A percentile compares a stretch with the other conserved stretches of the same genome.
Evolutionary conservation across 2,797 vertebrate species (phyloP).

Genomic region (Huso huso): DNA sequence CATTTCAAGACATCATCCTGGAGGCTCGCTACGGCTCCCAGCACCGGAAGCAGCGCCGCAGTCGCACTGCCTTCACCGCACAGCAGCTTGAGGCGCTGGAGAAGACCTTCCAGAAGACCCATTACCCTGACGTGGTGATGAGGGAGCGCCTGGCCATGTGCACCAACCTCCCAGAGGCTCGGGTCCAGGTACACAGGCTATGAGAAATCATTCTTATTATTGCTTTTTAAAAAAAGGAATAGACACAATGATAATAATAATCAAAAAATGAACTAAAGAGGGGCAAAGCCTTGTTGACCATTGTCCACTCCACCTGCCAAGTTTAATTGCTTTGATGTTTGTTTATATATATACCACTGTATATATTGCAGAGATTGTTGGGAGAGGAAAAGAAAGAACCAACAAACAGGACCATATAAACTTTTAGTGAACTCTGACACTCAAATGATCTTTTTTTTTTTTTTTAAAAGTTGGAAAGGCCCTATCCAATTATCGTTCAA

Average conservation of each 20-base stretch:
- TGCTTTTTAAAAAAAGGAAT: background rate
- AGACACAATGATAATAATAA: background rate
- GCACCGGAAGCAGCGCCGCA: constrained; percentile 93
- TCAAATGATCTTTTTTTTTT: too few species aligned
- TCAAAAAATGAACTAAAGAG: too few species aligned
- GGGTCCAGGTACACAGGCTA: constrained; percentile 77
- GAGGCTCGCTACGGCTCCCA: constrained; percentile 98
- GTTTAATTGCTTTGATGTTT: too few species aligned
- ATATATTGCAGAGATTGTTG: too few species aligned
- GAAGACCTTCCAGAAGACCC: constrained; percentile 97
- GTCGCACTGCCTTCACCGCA: constrained; percentile 90
- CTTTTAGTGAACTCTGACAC: too few species aligned
- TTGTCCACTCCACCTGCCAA: too few species aligned
- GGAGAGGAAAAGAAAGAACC: too few species aligned
- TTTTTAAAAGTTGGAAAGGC: too few species aligned
- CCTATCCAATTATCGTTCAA: too few species aligned
- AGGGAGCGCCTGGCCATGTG: constrained; percentile 92
- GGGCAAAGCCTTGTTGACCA: too few species aligned
- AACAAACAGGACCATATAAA: too few species aligned
- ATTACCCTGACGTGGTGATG: constrained; percentile 96
- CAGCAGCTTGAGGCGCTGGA: constrained; percentile 93
- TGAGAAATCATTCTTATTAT: constrained; percentile 31
- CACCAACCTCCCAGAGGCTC: constrained; percentile 91
- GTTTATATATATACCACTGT: too few species aligned
- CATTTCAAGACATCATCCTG: constrained; percentile 99